Evolutionary conservation across 2,888 invertebrate species (phyloP), one percentile per base, ranked within the genome.

Genomic region (Agrenia bidenticulata): DNA sequence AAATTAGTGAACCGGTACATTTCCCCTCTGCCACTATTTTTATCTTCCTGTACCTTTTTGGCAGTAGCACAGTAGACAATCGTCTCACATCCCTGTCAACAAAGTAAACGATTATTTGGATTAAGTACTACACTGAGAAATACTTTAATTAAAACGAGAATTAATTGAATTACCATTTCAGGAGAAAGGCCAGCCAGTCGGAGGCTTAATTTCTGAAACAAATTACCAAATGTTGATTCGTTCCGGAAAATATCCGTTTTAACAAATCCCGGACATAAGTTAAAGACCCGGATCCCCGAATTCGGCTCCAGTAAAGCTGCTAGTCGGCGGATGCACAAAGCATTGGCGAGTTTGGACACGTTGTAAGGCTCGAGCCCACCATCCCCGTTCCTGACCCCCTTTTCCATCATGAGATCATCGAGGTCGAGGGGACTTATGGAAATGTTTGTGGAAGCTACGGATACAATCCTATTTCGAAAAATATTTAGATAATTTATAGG

Each of bases 1-100:
- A 77, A 73, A 42, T 72, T 70, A 64, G 79, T 80, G 70, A 81
- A 79, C 32, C 79, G 78, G 75, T 82, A 84, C 69, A 82, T 80
- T 41, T 76, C 72, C 13, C 83, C 83, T 24, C 79, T 79, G 7
- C 67, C 67, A 23, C 32, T 19, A 9, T 51, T 37, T 64, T 79
- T 77, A 17, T 79, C 77, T 17, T 37, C 24, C n/a, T 26, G 4
- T 26, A 81, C 74, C 59, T 80, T 79, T 58, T 79, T 78, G 1
- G 78, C 77, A 2, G 78, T 75, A 2, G 80, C 78, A 68, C 80
- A 79, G 66, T 79, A 77, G 1, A 83, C 68, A 49, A 79, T 77
- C 1, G 80, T 80, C 62, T 81, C 80, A 37, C 78, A 78, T 23
- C 81, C 82, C 79, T 81, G 74, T 32, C 61, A 32, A 64, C 13